These are phyloP conservation scores for Cordilura impudica DNA, from an alignment of 2,888 invertebrate species.

Conservation along the genomic window DNA sequence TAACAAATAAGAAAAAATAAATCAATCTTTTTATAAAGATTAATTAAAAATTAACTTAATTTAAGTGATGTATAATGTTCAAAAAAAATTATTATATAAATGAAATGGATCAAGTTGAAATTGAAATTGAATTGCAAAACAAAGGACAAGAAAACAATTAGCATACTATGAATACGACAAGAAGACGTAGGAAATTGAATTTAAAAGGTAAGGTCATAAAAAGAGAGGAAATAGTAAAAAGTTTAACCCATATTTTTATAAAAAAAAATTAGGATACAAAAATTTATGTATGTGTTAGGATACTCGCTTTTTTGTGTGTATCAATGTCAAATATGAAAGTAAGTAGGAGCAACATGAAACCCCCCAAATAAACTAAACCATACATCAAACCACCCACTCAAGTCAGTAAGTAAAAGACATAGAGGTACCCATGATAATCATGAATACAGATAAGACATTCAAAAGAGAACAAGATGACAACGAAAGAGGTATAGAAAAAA, in stretches of 20 bases:
- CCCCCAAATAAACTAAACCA: background rate
- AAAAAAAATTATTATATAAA: conserved; percentile 47
- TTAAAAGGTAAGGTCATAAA: background rate
- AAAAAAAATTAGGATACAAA: conserved; percentile 23
- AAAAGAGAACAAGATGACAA: conserved; percentile 65
- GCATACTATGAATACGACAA: background rate
- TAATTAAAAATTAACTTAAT: conserved; percentile 26
- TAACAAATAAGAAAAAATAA: conserved; percentile 6
- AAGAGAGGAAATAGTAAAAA: conserved; percentile 25
- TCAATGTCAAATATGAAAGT: conserved; percentile 57
- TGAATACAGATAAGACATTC: conserved; percentile 48
- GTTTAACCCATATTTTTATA: conserved; percentile 39
- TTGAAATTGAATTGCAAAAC: background rate
- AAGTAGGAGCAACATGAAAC: conserved; percentile 27
- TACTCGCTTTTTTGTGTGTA: conserved; percentile 12
- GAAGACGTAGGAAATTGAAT: too few species aligned
- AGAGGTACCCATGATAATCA: conserved; percentile 64
- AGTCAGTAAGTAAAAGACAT: conserved; percentile 50
- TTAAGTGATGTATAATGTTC: conserved; percentile 32
- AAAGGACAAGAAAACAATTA: background rate
- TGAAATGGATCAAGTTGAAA: conserved; percentile 27
- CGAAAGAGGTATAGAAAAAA: conserved; percentile 69
- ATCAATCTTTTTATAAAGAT: conserved; percentile 19
- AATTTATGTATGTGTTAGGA: background rate
- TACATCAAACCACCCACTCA: conserved; percentile 3